These are phyloP conservation scores for Achroia grisella DNA, from an alignment of 1,140 invertebrate species.

Conservation along the genomic window DNA sequence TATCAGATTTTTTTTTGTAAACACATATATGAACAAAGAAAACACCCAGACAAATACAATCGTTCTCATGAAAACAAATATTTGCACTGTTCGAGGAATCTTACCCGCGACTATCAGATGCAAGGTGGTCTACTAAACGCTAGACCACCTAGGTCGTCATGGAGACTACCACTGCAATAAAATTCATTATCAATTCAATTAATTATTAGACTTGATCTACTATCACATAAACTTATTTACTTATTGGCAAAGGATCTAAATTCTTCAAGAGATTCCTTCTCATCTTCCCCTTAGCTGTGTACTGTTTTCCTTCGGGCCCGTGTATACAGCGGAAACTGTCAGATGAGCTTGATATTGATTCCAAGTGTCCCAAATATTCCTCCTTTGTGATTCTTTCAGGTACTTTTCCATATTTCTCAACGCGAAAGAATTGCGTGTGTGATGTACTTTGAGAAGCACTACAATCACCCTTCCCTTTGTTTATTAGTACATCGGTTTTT, in stretches of 20 bases:
- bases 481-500: not conserved
- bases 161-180: too few species aligned
- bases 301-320: slow-evolving; percentile 34
- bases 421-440: slow-evolving; percentile 35
- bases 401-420: slow-evolving; percentile 11
- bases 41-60: too few species aligned
- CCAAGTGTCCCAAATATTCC: slow-evolving; percentile 28
- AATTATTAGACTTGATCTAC: not conserved
- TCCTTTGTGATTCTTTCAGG: slow-evolving; percentile 28
- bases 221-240: slow-evolving; percentile 14
- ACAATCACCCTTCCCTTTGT: slow-evolving; percentile 19
- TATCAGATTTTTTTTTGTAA: too few species aligned
- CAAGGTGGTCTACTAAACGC: too few species aligned
- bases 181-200: too few species aligned
- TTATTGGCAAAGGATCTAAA: slow-evolving; percentile 33
- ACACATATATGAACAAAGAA: too few species aligned
- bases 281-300: slow-evolving; percentile 26
- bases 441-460: slow-evolving; percentile 24
- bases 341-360: slow-evolving; percentile 37
- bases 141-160: too few species aligned
- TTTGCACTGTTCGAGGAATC: too few species aligned
- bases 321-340: slow-evolving; percentile 39
- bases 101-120: too few species aligned
- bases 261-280: slow-evolving; percentile 35
- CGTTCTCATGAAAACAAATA: too few species aligned